Conservation (phyloP, 2,888 invertebrate genomes). For the Epirrhoe tristata region DNA sequence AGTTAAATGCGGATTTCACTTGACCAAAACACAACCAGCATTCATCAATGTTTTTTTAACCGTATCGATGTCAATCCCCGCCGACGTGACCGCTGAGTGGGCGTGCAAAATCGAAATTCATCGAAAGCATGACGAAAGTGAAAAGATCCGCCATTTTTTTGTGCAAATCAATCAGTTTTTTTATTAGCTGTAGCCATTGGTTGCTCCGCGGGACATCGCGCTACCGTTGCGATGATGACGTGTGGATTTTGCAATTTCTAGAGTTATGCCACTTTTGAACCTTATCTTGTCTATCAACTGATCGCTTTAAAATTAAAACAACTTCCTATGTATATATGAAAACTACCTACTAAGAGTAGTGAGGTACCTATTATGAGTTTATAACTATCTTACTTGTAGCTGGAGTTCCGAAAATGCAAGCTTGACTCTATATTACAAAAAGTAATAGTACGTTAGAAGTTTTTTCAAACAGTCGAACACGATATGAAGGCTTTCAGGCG, state of each 20-base stretch:
- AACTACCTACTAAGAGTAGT: background rate
- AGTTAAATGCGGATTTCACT: background rate
- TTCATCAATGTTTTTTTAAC: conserved; percentile 29
- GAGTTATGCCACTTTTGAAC: conserved; percentile 32
- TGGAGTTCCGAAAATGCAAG: no score
- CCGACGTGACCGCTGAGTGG: conserved; percentile 59
- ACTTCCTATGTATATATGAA: background rate
- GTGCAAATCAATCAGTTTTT: conserved; percentile 68
- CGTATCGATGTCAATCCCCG: conserved; percentile 34
- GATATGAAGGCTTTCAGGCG: no score
- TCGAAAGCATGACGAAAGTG: conserved; percentile 65
- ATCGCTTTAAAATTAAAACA: background rate
- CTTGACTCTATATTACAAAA: no score
- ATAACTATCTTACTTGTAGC: no score
- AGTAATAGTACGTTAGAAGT: no score
- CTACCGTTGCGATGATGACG: conserved; percentile 57
- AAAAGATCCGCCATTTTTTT: conserved; percentile 68
- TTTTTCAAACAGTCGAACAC: no score
- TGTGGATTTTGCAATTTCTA: conserved; percentile 63
- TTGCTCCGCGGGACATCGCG: conserved; percentile 66
- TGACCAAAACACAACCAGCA: conserved; percentile 10
- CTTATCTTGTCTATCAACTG: background rate
- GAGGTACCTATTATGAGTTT: no score
- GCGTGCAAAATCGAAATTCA: conserved; percentile 71
- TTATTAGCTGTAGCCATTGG: conserved; percentile 56